Base-by-base conservation (phyloP, 2,888 invertebrate genomes). In the Torymus aiolomorphi region DNA sequence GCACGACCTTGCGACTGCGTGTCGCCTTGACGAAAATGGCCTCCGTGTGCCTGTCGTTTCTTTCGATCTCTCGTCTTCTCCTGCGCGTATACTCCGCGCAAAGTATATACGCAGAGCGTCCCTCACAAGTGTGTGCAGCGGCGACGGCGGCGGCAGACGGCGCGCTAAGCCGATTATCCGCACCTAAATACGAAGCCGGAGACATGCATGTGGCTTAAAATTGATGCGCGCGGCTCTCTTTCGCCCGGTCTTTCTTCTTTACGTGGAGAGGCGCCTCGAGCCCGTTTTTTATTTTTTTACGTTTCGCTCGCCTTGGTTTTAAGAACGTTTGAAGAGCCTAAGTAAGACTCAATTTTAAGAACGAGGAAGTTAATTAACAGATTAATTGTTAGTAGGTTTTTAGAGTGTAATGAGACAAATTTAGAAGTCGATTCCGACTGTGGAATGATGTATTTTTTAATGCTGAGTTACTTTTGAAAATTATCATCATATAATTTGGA, bases 171-270 rank as follows among this genome's bases (percentile, higher is more conserved):
- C 88, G 89, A 90, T 90, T 89, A 90, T 88, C 87, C 87, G 59
- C 56, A 87, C 88, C 89, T 89, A 88, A 89, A 89, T 90, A 89
- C 89, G 90, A 90, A 90, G 89, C 89, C 90, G 85, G 85, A 87
- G 84, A 86, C 87, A 86, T 89, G 89, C 89, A 86, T 86, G 87
- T 88, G 88, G 89, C 88, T 90, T 88, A 89, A 90, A 89, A 78
- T 77, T 74, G 63, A 80, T 65, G 67, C 74, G n/a, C 71, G 20
- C 5, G 20, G 69, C 63, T 42, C 49, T 72, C 16, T 49, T 63
- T 73, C 61, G n/a, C 13, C 59, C 13, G 59, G 18, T n/a, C 4
- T 16, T 67, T 57, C 24, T 16, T 63, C 42, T 11, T 18, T 62
- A 56, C 42, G 62, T 8, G 8, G 42, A 42, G 42, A 42, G 42